These are phyloP conservation scores for Scatophagus argus DNA, from an alignment of 2,113 vertebrate species.

Conservation along the genomic window DNA sequence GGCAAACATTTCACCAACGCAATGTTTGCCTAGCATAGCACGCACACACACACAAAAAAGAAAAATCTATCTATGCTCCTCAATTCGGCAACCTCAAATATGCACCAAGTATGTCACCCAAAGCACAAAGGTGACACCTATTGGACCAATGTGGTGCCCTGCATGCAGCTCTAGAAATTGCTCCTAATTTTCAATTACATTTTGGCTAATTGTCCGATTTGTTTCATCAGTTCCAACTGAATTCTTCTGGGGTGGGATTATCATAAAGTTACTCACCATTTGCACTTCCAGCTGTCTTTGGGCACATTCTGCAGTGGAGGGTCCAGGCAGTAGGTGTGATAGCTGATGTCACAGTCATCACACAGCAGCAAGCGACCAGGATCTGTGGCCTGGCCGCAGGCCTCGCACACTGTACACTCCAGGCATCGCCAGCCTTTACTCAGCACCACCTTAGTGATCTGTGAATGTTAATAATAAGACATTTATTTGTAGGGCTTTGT, in stretches of 20 bases:
- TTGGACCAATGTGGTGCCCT: no score
- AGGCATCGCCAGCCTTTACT: slow-evolving; percentile 98
- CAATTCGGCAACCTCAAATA: no score
- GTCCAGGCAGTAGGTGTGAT: slow-evolving; percentile 98
- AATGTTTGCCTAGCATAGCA: no score
- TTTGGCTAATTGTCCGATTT: not conserved
- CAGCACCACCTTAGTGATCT: slow-evolving; percentile 97
- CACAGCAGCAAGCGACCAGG: slow-evolving; percentile 95
- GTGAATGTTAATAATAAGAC: slow-evolving; percentile 9
- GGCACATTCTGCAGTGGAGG: slow-evolving; percentile 97
- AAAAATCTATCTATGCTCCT: no score
- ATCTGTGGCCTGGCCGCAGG: slow-evolving; percentile 96
- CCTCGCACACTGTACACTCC: slow-evolving; percentile 98
- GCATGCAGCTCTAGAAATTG: no score
- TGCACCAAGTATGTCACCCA: no score
- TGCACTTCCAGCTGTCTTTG: slow-evolving; percentile 99
- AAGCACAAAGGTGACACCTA: no score
- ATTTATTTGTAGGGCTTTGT: not conserved
- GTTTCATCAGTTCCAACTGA: no score
- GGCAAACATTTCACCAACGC: no score
- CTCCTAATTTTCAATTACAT: not conserved
- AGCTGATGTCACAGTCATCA: slow-evolving; percentile 98
- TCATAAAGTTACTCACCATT: slow-evolving; percentile 86
- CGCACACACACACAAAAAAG: no score
- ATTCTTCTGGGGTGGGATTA: not conserved